phyloP scores from a whole-genome alignment of 2,888 invertebrate species.

The Flabesymbios commensalis region DNA sequence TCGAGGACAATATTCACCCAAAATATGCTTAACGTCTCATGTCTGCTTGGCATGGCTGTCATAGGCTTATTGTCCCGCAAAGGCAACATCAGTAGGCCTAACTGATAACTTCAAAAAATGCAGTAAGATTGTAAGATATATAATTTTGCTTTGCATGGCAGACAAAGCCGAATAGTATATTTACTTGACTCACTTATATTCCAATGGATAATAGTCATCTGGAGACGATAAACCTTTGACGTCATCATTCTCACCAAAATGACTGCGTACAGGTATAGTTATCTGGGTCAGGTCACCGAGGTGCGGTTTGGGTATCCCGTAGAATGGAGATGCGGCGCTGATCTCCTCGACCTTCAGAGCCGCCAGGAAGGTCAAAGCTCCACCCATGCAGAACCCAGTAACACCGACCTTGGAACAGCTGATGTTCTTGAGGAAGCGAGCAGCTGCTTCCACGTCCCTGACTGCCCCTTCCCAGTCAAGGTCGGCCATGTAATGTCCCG shows the following conservation, averaged over 20 bases:
- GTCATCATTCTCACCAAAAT: slow-evolving; percentile 47
- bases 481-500: slow-evolving; percentile 47
- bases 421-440: slow-evolving; percentile 37
- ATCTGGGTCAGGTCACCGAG: slow-evolving; percentile 46
- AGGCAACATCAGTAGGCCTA: too few species aligned
- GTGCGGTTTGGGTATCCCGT: slow-evolving; percentile 45
- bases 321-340: slow-evolving; percentile 52
- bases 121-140: too few species aligned
- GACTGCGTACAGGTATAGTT: slow-evolving; percentile 49
- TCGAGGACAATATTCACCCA: too few species aligned
- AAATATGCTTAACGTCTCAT: too few species aligned
- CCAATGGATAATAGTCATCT: slow-evolving; percentile 39
- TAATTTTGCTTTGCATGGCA: too few species aligned
- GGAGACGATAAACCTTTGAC: slow-evolving; percentile 47
- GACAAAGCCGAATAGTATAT: slow-evolving; percentile 14
- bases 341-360: slow-evolving; percentile 43
- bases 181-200: too few species aligned
- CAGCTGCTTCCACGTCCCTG: slow-evolving; percentile 45
- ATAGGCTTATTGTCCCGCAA: too few species aligned
- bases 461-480: slow-evolving; percentile 53
- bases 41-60: too few species aligned
- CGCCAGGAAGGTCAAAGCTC: slow-evolving; percentile 47
- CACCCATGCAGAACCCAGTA: slow-evolving; percentile 59
- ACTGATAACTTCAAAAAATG: too few species aligned
- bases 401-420: slow-evolving; percentile 53